Conservation (phyloP, 2,888 invertebrate genomes). For the Caenorhabditis plicata region DNA sequence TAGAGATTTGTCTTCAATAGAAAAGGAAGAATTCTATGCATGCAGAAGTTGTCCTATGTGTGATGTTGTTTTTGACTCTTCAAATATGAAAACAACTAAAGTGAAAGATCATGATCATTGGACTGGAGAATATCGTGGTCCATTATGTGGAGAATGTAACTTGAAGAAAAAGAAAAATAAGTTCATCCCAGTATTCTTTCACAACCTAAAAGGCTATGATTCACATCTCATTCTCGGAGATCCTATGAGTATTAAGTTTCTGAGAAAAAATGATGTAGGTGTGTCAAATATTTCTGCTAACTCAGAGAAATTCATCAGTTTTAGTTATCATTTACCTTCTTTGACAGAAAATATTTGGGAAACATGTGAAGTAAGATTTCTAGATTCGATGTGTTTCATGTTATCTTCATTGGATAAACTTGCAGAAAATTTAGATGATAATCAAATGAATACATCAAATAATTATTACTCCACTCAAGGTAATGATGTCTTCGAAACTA, state of each 20-base stretch:
- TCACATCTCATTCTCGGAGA: conserved; percentile 28
- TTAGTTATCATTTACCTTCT: conserved; percentile 19
- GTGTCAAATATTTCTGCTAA: conserved; percentile 22
- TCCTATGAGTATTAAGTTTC: conserved; percentile 9
- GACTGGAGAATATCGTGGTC: conserved; percentile 33
- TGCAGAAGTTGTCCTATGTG: conserved; percentile 12
- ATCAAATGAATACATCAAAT: conserved; percentile 11
- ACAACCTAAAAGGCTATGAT: conserved; percentile 35
- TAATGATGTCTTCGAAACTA: conserved; percentile 15
- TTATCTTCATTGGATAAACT: conserved; percentile 25
- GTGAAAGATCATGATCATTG: conserved; percentile 31
- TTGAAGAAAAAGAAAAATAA: conserved; percentile 22
- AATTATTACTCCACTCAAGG: conserved; percentile 9
- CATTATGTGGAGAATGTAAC: conserved; percentile 29
- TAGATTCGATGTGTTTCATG: conserved; percentile 38
- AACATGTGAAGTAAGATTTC: conserved; percentile 33
- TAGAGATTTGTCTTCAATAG: conserved; percentile 16
- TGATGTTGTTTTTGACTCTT: conserved; percentile 7
- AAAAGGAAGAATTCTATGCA: conserved; percentile 8
- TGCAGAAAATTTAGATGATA: conserved; percentile 31
- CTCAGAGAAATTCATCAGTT: conserved; percentile 35
- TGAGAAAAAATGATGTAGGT: conserved; percentile 9
- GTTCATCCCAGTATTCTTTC: conserved; percentile 33
- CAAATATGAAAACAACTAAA: conserved; percentile 24
- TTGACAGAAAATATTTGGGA: neutral